A percentile compares a stretch with the other conserved stretches of the same genome.
Evolutionary conservation across 1,140 invertebrate genomes (phyloP).

Genomic region (Dreissena rostriformis): DNA sequence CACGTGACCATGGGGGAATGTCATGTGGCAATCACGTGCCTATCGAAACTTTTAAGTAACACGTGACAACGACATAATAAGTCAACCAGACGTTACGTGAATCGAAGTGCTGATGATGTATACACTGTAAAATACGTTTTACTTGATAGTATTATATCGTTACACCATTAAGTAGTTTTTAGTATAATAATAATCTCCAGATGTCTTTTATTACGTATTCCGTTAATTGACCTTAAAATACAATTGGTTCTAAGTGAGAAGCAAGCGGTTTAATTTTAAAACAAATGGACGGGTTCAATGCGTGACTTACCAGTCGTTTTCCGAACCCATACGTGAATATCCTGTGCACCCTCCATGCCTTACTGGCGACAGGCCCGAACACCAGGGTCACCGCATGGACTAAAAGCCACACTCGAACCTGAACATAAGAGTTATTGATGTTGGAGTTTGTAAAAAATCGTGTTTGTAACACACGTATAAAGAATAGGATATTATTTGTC

Average conservation of each 20-base stretch:
- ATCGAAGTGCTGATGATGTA: neutral
- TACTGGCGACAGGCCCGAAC: conserved; percentile 30
- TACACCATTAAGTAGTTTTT: too few relatives aligned
- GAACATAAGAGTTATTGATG: neutral
- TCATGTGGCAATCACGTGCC: neutral
- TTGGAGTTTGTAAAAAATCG: neutral
- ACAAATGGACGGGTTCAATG: too few relatives aligned
- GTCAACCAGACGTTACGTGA: neutral
- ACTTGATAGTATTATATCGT: neutral
- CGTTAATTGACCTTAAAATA: too few relatives aligned
- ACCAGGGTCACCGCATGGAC: conserved; percentile 31
- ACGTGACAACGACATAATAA: neutral
- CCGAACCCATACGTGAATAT: conserved; percentile 50
- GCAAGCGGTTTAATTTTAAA: too few relatives aligned
- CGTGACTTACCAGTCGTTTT: conserved; percentile 40
- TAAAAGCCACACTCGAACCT: conserved; percentile 43
- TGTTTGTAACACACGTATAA: neutral
- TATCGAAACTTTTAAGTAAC: neutral
- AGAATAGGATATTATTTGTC: neutral
- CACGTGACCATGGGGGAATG: neutral
- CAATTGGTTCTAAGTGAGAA: too few relatives aligned
- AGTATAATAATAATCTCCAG: too few relatives aligned
- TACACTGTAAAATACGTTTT: neutral
- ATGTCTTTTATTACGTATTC: too few relatives aligned
- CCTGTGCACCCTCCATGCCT: conserved; percentile 39